Evolutionary conservation across 1,140 invertebrate genomes (phyloP), one percentile per base, ranked within the genome.

Genomic region (Zaprionus vittiger): DNA sequence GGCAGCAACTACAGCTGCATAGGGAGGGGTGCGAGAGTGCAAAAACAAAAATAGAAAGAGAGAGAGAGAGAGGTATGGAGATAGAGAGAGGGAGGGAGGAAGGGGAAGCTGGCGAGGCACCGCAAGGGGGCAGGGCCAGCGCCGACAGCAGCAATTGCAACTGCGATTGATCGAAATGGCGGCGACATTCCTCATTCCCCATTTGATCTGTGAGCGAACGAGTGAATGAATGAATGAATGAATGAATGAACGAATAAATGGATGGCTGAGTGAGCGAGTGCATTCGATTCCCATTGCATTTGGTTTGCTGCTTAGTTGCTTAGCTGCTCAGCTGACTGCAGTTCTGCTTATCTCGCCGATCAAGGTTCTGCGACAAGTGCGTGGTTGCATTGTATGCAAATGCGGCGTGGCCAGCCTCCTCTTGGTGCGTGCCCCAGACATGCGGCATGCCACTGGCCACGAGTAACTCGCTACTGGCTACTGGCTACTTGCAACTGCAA

Each of bases 371-470:
- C 73, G 73, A 76, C 73, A 77, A 77, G 75, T 77, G 75, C 75
- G 75, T 73, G 54, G 24, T 26, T 20, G 60, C 79, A 89, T 89
- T 89, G 84, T 89, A 89, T 89, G 84, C 85, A 90, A 89, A 89
- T 89, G 37, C 67, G 52, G 24, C 52, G 5, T 7, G 24, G 34
- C 6, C n/a, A 26, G n/a, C 15, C 62, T 70, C 62, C 73, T 71
- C 82, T 62, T 72, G 84, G 84, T 89, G 84, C 84, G 84, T 89
- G 81, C 84, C 84, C 77, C 77, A 74, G 79, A 77, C 83, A 82
- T 75, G 49, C 34, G 14, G 44, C 15, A 41, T 15, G 49, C 47
- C 55, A 20, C 59, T 28, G 31, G 15, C 47, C 26, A 28, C 26
- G 26, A 38, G 47, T 24, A 62, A 63, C 49, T 14, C 4, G 31